Evolutionary conservation across 1,140 invertebrate genomes (phyloP).

Genomic region (Pogonomyrmex barbatus): DNA sequence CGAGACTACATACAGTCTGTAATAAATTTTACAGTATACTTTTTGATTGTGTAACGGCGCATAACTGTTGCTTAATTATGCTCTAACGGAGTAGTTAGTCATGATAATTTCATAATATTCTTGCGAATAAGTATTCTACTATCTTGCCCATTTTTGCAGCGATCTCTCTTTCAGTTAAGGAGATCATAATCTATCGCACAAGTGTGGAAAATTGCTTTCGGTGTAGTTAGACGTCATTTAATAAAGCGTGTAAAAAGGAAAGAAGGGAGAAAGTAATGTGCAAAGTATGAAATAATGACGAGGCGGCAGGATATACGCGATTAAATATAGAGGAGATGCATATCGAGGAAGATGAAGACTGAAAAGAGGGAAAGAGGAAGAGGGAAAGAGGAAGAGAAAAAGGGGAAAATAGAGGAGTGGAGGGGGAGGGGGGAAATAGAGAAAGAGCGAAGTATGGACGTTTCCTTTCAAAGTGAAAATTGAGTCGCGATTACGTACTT

Average conservation of each 20-base stretch:
- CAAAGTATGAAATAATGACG: slow-evolving; percentile 64
- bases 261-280: slow-evolving; percentile 51
- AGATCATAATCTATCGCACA: slow-evolving; percentile 58
- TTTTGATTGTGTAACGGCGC: not conserved
- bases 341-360: slow-evolving; percentile 47
- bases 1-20: no score
- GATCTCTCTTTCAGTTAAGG: slow-evolving; percentile 47
- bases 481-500: slow-evolving; percentile 68
- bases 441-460: slow-evolving; percentile 25
- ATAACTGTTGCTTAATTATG: slow-evolving; percentile 19
- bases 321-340: slow-evolving; percentile 56
- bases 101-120: slow-evolving; percentile 46
- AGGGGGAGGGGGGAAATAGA: not conserved
- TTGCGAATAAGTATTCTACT: slow-evolving; percentile 15
- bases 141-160: slow-evolving; percentile 14
- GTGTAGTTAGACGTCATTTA: slow-evolving; percentile 61
- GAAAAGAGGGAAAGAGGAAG: not conserved
- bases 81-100: not conserved
- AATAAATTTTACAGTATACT: no score
- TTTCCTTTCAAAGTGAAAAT: slow-evolving; percentile 68
- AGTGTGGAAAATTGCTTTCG: slow-evolving; percentile 52
- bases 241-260: slow-evolving; percentile 63
- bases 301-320: slow-evolving; percentile 52
- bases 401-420: slow-evolving; percentile 31
- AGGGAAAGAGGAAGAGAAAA: slow-evolving; percentile 34